Percentiles rank a stretch among this genome's conserved stretches.
phyloP scores from a whole-genome alignment of 2,888 invertebrate species.

The Acanthococcus lagerstroemiae region DNA sequence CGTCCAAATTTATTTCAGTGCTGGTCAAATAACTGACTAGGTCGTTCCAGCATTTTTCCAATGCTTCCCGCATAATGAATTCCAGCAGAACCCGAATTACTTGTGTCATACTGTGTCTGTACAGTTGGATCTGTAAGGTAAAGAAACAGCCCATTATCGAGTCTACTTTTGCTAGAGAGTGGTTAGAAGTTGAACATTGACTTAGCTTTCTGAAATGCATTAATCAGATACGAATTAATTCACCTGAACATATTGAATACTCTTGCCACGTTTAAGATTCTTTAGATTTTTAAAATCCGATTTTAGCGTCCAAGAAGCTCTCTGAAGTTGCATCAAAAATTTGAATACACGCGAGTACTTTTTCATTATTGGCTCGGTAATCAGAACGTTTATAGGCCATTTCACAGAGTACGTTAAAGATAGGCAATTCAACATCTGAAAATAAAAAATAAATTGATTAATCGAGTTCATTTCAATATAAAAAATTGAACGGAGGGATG shows the following conservation, averaged over 20 bases:
- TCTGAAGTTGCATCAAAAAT: slow-evolving; percentile 12
- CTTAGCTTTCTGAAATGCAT: background rate
- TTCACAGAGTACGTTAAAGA: slow-evolving; percentile 7
- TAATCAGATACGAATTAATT: background rate
- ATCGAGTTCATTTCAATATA: too few species aligned
- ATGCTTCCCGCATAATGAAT: slow-evolving; percentile 19
- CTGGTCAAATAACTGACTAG: slow-evolving; percentile 7
- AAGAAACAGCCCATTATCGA: too few species aligned
- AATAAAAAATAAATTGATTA: slow-evolving; percentile 6
- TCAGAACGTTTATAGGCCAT: slow-evolving; percentile 26
- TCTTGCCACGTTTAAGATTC: slow-evolving; percentile 20
- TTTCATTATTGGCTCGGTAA: slow-evolving; percentile 18
- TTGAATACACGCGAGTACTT: slow-evolving; percentile 12
- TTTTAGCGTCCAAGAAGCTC: slow-evolving; percentile 12
- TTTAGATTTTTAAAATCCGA: slow-evolving; percentile 11
- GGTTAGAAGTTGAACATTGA: background rate
- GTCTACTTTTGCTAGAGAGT: too few species aligned
- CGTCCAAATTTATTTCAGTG: slow-evolving; percentile 2
- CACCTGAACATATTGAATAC: slow-evolving; percentile 15
- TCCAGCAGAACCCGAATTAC: slow-evolving; percentile 8
- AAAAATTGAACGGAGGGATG: too few species aligned
- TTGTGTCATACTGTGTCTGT: slow-evolving; percentile 20
- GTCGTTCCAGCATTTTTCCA: slow-evolving; percentile 23
- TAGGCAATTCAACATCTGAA: slow-evolving; percentile 13
- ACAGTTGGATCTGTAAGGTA: slow-evolving; percentile 14